Evolutionary conservation across 2,888 invertebrate genomes (phyloP), one percentile per base, ranked within the genome.

Genomic region (Caenorhabditis doughertyi): DNA sequence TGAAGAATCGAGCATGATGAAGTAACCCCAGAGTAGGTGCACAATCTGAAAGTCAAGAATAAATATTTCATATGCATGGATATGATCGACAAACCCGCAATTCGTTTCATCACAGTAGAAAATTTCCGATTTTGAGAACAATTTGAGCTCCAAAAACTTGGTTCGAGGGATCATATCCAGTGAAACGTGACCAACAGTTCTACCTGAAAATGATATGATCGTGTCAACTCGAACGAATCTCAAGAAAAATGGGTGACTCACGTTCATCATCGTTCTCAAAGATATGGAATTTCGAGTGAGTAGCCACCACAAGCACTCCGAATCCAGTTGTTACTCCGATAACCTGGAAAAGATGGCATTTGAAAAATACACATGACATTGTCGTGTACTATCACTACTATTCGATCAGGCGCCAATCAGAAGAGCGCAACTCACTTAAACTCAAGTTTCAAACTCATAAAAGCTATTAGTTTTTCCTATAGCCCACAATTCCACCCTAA

Each of bases 51-150:
- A 23, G 51, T 23, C 13, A 35, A 60, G 47, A 58, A 29, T 39
- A 86, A 84, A 32, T 32, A 7, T 32, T 32, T 9, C 32, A 32
- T n/a, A n/a, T n/a, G n/a, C n/a, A n/a, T n/a, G n/a, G n/a, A n/a
- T n/a, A n/a, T n/a, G n/a, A n/a, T n/a, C n/a, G n/a, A n/a, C n/a
- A n/a, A n/a, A 32, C 11, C 83, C 80, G 82, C 88, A 88, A n/a
- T 68, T 53, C 1, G 53, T 16, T 23, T 76, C 70, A 56, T 87
- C 87, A 49, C 88, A 88, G 68, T 84, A 88, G 51, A 86, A 85
- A 0, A 88, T 23, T 58, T 81, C 82, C 9, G 84, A 81, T 18
- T 81, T 74, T 13, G 85, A 84, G 29, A 87, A 74, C 42, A 88
- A 35, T 60, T 84, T 87, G 47, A 88, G 71, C 39, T 88, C 87